Base-by-base conservation (phyloP, 1,140 invertebrate genomes). In the Frieseomelitta varia region DNA sequence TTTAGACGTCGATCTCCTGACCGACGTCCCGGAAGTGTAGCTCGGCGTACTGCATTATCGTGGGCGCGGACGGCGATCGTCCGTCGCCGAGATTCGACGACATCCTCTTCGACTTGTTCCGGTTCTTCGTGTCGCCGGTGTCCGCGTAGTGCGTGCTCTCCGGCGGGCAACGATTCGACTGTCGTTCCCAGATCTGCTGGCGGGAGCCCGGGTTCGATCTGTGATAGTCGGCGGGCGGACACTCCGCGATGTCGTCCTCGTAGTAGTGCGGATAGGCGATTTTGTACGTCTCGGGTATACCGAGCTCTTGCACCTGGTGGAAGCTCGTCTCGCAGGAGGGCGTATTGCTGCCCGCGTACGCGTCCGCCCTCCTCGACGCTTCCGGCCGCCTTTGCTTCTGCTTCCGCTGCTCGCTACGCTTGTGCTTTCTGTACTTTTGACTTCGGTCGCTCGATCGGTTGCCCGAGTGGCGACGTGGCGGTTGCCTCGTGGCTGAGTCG, bases 1-100 rank as follows among this genome's bases (percentile, higher is more conserved):
- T 84, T 96, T 93, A 98, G 91, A 97, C 97, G 94, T 97, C 97
- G 90, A 98, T 97, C 93, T 97, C 96, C 92, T 96, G 96, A 90
- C 96, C 96, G 85, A 96, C 95, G 92, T 97, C 97, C 92, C 97
- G 97, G 94, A 97, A 97, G 94, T 97, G 97, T 85, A 97, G 95
- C 88, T 97, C 97, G 68, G 97, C 96, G 92, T 97, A 97, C 92
- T 97, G 97, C 91, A 96, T 97, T 93, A 90, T 88, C 87, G 87
- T 88, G 39, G 87, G 87, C 75, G 87, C 84, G 79, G 87, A 88
- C 39, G 87, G 84, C 65, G 84, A 81, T 24, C 87, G 87, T n/a
- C 79, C 58, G 58, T 88, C 87, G n/a, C 56, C 65, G 27, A 82
- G 68, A 15, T 30, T 73, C 74, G 86, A 56, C 24, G 84, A 75